Evolutionary conservation across 2,113 vertebrate species (phyloP).

Genomic region (Salvelinus sp.): DNA sequence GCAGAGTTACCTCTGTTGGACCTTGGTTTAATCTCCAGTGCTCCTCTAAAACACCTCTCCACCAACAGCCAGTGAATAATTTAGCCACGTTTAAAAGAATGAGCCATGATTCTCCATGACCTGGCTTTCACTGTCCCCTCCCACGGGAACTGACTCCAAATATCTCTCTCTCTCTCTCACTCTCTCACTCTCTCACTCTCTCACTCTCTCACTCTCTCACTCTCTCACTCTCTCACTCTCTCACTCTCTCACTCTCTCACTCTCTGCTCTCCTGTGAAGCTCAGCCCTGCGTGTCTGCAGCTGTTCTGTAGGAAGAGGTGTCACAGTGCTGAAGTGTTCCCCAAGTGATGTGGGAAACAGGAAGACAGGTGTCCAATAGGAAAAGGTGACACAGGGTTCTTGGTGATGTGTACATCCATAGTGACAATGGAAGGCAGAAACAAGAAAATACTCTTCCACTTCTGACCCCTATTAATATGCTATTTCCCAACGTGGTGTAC

Average conservation of each 20-base stretch:
- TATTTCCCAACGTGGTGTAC: too few species aligned
- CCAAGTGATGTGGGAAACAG: too few species aligned
- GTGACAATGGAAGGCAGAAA: too few species aligned
- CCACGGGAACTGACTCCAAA: background rate
- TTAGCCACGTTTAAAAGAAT: conserved; percentile 44
- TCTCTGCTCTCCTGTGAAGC: background rate
- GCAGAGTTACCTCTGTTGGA: background rate
- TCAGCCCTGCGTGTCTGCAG: background rate
- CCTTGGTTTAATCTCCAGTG: conserved; percentile 41
- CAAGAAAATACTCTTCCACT: too few species aligned
- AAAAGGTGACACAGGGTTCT: too few species aligned
- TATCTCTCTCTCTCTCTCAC: conserved; percentile 23
- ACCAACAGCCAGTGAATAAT: conserved; percentile 56
- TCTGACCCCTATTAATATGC: too few species aligned
- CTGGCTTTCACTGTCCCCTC: conserved; percentile 16
- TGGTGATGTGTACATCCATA: too few species aligned
- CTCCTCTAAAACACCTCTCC: conserved; percentile 21
- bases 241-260: rapidly evolving
- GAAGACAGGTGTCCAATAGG: too few species aligned
- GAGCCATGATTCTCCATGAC: conserved; percentile 38
- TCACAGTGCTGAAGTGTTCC: too few species aligned
- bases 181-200: conserved; percentile 18
- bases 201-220: conserved; percentile 22
- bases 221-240: conserved; percentile 19
- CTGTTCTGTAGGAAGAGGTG: background rate